Percentiles rank a stretch among this genome's conserved stretches.
These are phyloP conservation scores for Germaria angustata DNA, from an alignment of 2,888 invertebrate genomes.

Conservation along the genomic window DNA sequence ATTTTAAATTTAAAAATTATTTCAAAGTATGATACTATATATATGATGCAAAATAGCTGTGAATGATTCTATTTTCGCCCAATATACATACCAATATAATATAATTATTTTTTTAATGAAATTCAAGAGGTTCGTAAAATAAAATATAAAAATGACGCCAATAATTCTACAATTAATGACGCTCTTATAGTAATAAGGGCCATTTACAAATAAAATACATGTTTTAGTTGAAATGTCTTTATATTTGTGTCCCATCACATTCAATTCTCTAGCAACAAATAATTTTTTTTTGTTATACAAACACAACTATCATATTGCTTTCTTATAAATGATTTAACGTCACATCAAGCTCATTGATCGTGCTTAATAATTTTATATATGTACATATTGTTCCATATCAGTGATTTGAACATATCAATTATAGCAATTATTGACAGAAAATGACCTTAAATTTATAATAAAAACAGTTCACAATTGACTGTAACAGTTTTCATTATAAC, in stretches of 20 bases:
- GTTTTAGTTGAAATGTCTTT: not conserved
- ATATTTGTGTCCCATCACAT: not conserved
- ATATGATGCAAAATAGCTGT: too few relatives aligned
- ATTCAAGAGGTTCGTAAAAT: not conserved
- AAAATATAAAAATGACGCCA: not conserved
- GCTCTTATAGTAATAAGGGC: not conserved
- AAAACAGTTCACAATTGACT: conserved; percentile 45
- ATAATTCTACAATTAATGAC: not conserved
- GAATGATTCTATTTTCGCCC: too few relatives aligned
- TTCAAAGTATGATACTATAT: too few relatives aligned
- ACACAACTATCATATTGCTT: not conserved
- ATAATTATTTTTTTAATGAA: too few relatives aligned
- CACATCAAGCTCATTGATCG: conserved; percentile 31
- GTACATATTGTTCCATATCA: conserved; percentile 52
- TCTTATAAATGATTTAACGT: conserved; percentile 16
- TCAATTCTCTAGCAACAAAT: not conserved
- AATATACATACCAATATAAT: too few relatives aligned
- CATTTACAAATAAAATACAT: not conserved
- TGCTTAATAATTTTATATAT: conserved; percentile 39
- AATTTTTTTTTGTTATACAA: not conserved
- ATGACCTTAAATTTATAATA: conserved; percentile 43
- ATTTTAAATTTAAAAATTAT: too few relatives aligned
- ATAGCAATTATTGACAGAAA: conserved; percentile 58
- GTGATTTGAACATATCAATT: conserved; percentile 62
- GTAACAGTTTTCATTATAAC: not conserved